Conservation (phyloP, 2,888 invertebrate genomes). For the Ichneumoninae sp. region DNA sequence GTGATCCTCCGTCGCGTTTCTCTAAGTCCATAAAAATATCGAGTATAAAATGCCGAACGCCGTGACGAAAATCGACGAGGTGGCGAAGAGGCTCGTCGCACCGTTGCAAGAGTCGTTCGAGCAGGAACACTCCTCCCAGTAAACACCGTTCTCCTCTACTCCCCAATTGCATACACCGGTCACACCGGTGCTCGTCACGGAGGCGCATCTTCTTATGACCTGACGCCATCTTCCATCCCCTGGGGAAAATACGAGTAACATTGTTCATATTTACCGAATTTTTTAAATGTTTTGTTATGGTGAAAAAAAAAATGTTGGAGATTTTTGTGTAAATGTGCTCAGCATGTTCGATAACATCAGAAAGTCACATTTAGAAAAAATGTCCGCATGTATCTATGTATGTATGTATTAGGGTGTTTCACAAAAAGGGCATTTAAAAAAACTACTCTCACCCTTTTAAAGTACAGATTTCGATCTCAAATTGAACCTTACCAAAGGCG, state of each 20-base stretch:
- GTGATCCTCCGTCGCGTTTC: background rate
- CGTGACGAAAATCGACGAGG: constrained; percentile 60
- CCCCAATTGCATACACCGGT: constrained; percentile 99
- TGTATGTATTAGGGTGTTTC: too few relatives aligned
- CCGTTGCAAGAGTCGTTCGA: constrained; percentile 95
- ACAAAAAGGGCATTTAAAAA: too few relatives aligned
- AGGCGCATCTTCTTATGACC: constrained; percentile 95
- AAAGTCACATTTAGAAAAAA: too few relatives aligned
- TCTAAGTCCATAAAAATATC: constrained; percentile 53
- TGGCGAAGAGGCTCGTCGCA: constrained; percentile 70
- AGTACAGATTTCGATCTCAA: too few relatives aligned
- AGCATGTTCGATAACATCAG: too few relatives aligned
- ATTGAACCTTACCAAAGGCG: too few relatives aligned
- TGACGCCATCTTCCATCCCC: constrained; percentile 98
- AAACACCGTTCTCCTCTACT: constrained; percentile 96
- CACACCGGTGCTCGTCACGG: constrained; percentile 95
- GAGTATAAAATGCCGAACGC: constrained; percentile 50
- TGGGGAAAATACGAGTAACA: constrained; percentile 83
- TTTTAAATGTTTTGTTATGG: too few relatives aligned
- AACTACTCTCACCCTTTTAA: too few relatives aligned
- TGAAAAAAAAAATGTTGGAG: too few relatives aligned
- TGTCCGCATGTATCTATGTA: too few relatives aligned
- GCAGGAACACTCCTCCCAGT: constrained; percentile 99
- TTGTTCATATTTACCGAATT: background rate
- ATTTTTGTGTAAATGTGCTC: too few relatives aligned